Conservation (phyloP, 2,113 vertebrate genomes). For the Oryzias woworae region DNA sequence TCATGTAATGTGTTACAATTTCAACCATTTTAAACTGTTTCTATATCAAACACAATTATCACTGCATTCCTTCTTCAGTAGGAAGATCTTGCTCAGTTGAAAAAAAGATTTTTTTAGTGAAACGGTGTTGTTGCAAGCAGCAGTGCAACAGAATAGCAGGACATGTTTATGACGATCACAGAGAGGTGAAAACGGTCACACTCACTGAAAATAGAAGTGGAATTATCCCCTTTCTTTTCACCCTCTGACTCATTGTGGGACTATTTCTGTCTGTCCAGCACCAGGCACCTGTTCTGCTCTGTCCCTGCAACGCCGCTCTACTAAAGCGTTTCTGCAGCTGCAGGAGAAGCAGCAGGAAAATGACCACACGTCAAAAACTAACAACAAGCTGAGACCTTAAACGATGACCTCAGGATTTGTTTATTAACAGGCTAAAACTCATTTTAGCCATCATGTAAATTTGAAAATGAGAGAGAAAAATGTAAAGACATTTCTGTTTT, state of each 20-base stretch:
- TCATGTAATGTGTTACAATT: too few relatives aligned
- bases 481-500: too few relatives aligned
- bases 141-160: conserved; percentile 9
- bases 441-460: too few relatives aligned
- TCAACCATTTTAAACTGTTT: too few relatives aligned
- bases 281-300: conserved; percentile 69
- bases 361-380: background rate
- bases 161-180: conserved; percentile 46
- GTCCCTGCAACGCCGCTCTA: conserved; percentile 21
- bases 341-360: conserved; percentile 5
- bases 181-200: conserved; percentile 33
- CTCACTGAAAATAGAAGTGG: conserved; percentile 60
- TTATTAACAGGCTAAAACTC: too few relatives aligned
- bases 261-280: conserved; percentile 67
- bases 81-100: background rate
- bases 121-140: conserved; percentile 38
- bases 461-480: too few relatives aligned
- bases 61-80: too few relatives aligned
- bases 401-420: too few relatives aligned
- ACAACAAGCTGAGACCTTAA: too few relatives aligned
- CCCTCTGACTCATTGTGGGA: conserved; percentile 69
- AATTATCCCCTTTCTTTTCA: conserved; percentile 62
- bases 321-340: conserved; percentile 4
- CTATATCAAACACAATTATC: too few relatives aligned
- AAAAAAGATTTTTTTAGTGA: background rate